These are phyloP conservation scores for Orthosia incerta DNA, from an alignment of 2,888 invertebrate genomes.

Conservation along the genomic window DNA sequence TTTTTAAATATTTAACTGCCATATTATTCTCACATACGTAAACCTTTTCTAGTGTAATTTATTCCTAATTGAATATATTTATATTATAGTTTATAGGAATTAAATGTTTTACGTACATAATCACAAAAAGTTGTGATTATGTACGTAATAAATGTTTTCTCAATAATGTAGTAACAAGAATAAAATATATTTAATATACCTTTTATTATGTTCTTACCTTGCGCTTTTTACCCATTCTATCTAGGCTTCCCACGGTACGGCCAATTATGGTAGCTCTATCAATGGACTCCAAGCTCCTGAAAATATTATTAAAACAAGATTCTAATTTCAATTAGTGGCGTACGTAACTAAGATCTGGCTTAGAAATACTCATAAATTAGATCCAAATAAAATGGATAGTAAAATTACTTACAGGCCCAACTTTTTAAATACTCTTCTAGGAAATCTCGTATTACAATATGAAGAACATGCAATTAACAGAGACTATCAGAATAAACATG, in stretches of 20 bases:
- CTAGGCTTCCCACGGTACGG: too few relatives aligned
- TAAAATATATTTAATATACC: neutral
- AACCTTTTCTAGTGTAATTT: too few relatives aligned
- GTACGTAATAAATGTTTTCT: slow-evolving; percentile 5
- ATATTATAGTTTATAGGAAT: too few relatives aligned
- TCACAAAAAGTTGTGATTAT: too few relatives aligned
- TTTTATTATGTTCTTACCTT: too few relatives aligned
- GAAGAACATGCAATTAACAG: slow-evolving; percentile 23
- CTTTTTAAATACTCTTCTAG: neutral
- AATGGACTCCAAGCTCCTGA: neutral
- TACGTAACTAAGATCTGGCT: too few relatives aligned
- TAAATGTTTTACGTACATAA: too few relatives aligned
- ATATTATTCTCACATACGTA: too few relatives aligned
- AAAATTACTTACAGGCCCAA: slow-evolving; percentile 24
- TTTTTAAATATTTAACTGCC: too few relatives aligned
- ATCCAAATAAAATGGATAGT: neutral
- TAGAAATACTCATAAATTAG: neutral
- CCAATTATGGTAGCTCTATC: neutral
- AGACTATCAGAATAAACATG: slow-evolving; percentile 2
- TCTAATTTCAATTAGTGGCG: too few relatives aligned
- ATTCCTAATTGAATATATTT: too few relatives aligned
- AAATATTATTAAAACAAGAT: neutral
- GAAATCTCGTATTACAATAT: slow-evolving; percentile 13
- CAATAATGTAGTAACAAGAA: neutral
- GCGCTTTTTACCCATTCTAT: neutral